Evolutionary conservation across 2,113 vertebrate species (phyloP), one percentile per base, ranked within the genome.

Genomic region (Porphyrio hochstetteri): DNA sequence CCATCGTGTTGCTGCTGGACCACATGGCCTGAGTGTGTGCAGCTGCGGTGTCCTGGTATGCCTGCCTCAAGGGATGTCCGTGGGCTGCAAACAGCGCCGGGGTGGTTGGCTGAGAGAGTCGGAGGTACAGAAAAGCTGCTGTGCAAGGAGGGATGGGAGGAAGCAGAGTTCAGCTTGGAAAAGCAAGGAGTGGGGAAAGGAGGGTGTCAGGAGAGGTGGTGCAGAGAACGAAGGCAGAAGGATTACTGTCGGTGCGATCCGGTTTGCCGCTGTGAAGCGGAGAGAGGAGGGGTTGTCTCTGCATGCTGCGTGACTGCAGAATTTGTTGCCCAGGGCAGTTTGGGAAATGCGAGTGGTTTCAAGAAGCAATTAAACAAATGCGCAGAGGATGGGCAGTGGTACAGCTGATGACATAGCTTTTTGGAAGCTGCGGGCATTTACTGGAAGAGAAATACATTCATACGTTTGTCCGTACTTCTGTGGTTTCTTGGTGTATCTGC

Each of bases 21-120:
- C 48, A 5, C 1, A 17, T 28, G 77, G 36, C 2, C 1, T 4
- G 46, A 63, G 25, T 1, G 0, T 33, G 72, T 50, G 16, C 13
- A 3, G 65, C 14, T 1, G 35, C 20, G 25, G 2, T 21, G 55
- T 78, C 79, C 56, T 0, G 0, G 6, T 27, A 69, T 20, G 40
- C 61, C 57, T 14, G 70, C 29, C n/a, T 52, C 0, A 0, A n/a
- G 76, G 48, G 48, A 17, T 14, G 40, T 6, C 10, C 35, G 5
- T 0, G 0, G 3, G 5, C 35, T 68, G 74, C 56, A 8, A 6
- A 3, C 0, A 0, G 1, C 17, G 27, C 74, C 0, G 6, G 57
- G 38, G 27, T n/a, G 8, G 3, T 6, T 69, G 29, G 14, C 27
- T 46, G 0, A 14, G 61, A 44, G 7, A 4, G 8, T 8, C 0